These are phyloP conservation scores for Sterna hirundo DNA, from an alignment of 2,113 vertebrate genomes.

Conservation along the genomic window DNA sequence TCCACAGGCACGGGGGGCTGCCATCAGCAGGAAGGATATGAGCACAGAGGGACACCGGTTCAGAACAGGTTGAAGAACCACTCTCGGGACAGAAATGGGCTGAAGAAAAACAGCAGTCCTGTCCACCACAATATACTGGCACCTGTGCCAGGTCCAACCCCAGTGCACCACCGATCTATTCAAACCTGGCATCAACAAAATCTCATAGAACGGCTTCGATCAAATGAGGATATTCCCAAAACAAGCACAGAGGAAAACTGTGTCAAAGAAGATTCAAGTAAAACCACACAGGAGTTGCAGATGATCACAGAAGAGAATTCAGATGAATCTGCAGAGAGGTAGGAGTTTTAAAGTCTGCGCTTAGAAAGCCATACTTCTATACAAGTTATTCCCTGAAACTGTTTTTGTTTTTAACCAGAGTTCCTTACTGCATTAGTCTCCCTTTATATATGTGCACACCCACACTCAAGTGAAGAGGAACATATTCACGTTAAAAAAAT, in stretches of 20 bases:
- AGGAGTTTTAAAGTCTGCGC: constrained; percentile 62
- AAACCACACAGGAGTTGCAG: constrained; percentile 77
- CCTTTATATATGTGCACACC: not conserved
- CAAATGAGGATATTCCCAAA: constrained; percentile 81
- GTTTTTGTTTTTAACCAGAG: constrained; percentile 14
- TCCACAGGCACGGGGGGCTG: constrained; percentile 85
- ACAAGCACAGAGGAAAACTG: constrained; percentile 67
- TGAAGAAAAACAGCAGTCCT: constrained; percentile 84
- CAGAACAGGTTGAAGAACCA: constrained; percentile 91
- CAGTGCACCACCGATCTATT: constrained; percentile 79
- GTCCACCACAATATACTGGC: constrained; percentile 87
- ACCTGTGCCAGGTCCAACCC: constrained; percentile 81
- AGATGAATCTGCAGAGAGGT: constrained; percentile 87
- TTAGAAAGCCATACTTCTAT: not conserved
- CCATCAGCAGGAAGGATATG: constrained; percentile 92
- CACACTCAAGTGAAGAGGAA: not conserved
- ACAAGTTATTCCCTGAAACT: not conserved
- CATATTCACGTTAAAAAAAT: not conserved
- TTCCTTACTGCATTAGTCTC: not conserved
- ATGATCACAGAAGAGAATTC: constrained; percentile 77
- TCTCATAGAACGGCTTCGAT: constrained; percentile 81
- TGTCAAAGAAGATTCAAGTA: constrained; percentile 76
- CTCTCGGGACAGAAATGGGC: constrained; percentile 86
- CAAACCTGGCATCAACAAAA: constrained; percentile 86
- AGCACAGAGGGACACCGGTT: constrained; percentile 85